Conservation (phyloP, 2,888 invertebrate species). For the Callyntrura guangdongensis region DNA sequence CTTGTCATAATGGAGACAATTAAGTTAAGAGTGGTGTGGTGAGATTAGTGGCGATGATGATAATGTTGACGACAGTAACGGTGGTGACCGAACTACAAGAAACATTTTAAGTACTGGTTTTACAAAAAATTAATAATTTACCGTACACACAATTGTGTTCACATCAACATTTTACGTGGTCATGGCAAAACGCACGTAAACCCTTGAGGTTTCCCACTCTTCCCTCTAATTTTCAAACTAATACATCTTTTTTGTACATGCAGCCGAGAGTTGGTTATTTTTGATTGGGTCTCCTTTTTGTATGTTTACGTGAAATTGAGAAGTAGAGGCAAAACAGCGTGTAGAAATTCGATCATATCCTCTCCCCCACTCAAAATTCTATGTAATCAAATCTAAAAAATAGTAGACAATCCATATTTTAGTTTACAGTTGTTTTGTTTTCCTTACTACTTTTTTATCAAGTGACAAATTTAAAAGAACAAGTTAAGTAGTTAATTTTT, state of each 20-base stretch:
- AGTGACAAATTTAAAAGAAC: background rate
- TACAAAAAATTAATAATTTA: background rate
- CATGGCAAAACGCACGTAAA: conserved; percentile 11
- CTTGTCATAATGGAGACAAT: conserved; percentile 38
- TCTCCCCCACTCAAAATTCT: background rate
- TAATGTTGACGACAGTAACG: background rate
- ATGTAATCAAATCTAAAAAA: background rate
- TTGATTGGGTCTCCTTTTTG: too few relatives aligned
- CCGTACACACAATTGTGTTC: background rate
- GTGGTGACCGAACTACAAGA: background rate
- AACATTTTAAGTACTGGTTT: background rate
- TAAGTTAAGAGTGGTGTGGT: conserved; percentile 54
- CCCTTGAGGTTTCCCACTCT: conserved; percentile 29
- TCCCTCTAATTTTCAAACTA: background rate
- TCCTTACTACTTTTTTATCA: background rate
- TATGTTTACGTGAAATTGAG: too few relatives aligned
- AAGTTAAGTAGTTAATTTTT: background rate
- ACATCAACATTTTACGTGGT: background rate
- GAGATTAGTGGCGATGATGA: background rate
- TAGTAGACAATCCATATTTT: background rate
- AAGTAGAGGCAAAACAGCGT: too few relatives aligned
- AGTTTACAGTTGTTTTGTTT: background rate
- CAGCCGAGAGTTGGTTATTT: too few relatives aligned
- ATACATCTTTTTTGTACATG: too few relatives aligned
- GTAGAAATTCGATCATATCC: background rate